A percentile compares a stretch with the other conserved stretches of the same genome.
phyloP scores from a whole-genome alignment of 2,888 invertebrate genomes.

The Coleophora deauratella region DNA sequence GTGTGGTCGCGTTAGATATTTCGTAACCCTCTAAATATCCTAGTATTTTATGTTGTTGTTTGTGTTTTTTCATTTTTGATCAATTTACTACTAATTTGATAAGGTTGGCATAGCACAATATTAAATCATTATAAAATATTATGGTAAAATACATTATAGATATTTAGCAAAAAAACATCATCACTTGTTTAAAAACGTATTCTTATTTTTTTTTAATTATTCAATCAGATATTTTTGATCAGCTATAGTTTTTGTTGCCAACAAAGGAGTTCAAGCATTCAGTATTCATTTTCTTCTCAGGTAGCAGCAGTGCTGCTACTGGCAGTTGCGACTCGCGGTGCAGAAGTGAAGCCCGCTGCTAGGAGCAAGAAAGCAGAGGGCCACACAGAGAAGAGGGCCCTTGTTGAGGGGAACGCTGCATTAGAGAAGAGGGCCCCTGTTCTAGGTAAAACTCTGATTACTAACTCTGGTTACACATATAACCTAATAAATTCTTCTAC shows the following conservation, averaged over 20 bases:
- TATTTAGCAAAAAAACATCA: too few relatives aligned
- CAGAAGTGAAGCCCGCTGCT: constrained; percentile 16
- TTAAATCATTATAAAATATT: too few relatives aligned
- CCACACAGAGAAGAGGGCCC: constrained; percentile 37
- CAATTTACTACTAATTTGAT: too few relatives aligned
- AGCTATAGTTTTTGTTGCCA: not conserved
- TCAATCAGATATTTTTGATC: not conserved
- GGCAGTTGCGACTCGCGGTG: constrained; percentile 31
- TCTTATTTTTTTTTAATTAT: too few relatives aligned
- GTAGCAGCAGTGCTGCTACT: constrained; percentile 34
- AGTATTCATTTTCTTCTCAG: constrained; percentile 20
- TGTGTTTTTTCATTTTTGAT: too few relatives aligned
- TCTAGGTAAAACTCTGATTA: constrained; percentile 24
- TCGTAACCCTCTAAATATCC: too few relatives aligned
- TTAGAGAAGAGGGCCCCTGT: constrained; percentile 31
- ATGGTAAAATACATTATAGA: too few relatives aligned
- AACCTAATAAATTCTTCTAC: too few relatives aligned
- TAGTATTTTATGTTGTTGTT: too few relatives aligned
- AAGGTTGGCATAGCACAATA: too few relatives aligned
- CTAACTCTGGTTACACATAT: not conserved
- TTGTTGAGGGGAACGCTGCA: constrained; percentile 32
- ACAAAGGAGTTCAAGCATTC: not conserved
- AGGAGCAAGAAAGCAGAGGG: constrained; percentile 18
- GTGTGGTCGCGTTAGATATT: too few relatives aligned
- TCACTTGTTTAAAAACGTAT: too few relatives aligned